These are phyloP conservation scores for Torymus tubicola DNA, from an alignment of 2,888 invertebrate genomes.

Conservation along the genomic window DNA sequence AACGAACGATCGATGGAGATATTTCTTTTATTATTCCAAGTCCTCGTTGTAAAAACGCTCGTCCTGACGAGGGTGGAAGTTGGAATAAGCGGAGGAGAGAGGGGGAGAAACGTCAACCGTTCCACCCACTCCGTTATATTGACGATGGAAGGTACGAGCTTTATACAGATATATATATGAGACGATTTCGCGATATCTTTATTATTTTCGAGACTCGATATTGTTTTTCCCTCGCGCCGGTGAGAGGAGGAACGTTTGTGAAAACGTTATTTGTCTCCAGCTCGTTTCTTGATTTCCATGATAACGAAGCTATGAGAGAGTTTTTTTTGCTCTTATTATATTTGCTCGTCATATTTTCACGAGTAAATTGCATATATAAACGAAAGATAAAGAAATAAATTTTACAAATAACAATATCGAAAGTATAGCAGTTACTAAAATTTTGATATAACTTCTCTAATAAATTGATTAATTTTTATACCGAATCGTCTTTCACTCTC, in stretches of 20 bases:
- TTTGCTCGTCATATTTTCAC: too few relatives aligned
- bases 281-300: neutral
- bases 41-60: slow-evolving; percentile 34
- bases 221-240: slow-evolving; percentile 18
- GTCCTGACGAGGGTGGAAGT: slow-evolving; percentile 30
- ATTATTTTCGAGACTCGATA: slow-evolving; percentile 37
- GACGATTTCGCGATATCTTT: slow-evolving; percentile 28
- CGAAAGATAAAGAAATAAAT: too few relatives aligned
- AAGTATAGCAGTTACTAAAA: too few relatives aligned
- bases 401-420: too few relatives aligned
- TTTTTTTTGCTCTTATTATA: too few relatives aligned
- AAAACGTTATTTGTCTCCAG: neutral
- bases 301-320: neutral
- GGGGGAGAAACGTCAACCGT: slow-evolving; percentile 30
- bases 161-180: slow-evolving; percentile 12
- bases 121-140: slow-evolving; percentile 5
- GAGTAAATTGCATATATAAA: too few relatives aligned
- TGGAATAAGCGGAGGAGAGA: neutral
- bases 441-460: too few relatives aligned
- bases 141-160: neutral
- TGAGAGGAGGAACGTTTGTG: slow-evolving; percentile 20
- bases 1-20: slow-evolving; percentile 45
- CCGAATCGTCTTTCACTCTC: too few relatives aligned
- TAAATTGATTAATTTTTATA: too few relatives aligned
- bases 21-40: slow-evolving; percentile 51